A percentile compares a stretch with the other conserved stretches of the same genome.
Evolutionary conservation across 1,140 invertebrate genomes (phyloP).

Genomic region (Aphelinus certus): DNA sequence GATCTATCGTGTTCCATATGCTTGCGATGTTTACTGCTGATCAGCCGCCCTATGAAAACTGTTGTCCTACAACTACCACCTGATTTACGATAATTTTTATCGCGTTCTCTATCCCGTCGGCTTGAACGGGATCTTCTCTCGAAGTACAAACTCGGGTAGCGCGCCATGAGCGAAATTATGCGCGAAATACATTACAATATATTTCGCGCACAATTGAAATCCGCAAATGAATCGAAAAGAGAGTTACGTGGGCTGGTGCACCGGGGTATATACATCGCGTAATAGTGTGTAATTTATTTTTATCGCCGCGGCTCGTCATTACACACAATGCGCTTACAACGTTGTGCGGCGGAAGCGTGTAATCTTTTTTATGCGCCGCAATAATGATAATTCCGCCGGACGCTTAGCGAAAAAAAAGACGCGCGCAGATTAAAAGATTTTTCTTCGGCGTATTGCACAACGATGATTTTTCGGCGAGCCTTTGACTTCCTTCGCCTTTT

Average conservation of each 20-base stretch:
- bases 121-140: too few relatives aligned
- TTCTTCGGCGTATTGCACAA: background rate
- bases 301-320: slow-evolving; percentile 7
- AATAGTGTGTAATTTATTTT: slow-evolving; percentile 35
- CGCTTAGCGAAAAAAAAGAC: background rate
- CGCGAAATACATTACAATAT: too few relatives aligned
- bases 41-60: too few relatives aligned
- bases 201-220: background rate
- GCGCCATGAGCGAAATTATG: too few relatives aligned
- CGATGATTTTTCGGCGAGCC: slow-evolving; percentile 27
- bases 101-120: too few relatives aligned
- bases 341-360: slow-evolving; percentile 7
- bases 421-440: slow-evolving; percentile 18
- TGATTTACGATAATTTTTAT: too few relatives aligned
- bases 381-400: slow-evolving; percentile 14
- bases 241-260: background rate
- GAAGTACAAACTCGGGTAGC: too few relatives aligned
- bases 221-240: background rate
- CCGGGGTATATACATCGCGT: background rate
- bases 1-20: too few relatives aligned
- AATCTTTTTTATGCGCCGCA: slow-evolving; percentile 25
- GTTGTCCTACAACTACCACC: too few relatives aligned
- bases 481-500: slow-evolving; percentile 16
- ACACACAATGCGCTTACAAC: background rate
- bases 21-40: too few relatives aligned